Conservation (phyloP, 2,888 invertebrate genomes). For the Ichneumoninae sp. region DNA sequence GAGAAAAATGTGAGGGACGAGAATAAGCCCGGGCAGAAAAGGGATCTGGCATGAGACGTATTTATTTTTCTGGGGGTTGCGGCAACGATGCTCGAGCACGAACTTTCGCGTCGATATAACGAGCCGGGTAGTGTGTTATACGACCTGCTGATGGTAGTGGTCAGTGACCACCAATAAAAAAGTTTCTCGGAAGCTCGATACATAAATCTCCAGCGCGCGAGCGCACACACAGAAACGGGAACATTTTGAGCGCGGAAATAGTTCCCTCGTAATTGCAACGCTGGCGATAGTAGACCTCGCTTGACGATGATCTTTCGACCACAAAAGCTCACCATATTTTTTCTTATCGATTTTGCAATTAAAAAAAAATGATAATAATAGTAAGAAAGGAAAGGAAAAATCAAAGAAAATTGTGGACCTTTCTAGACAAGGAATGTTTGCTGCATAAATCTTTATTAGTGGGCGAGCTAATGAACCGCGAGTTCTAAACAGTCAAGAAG, state of each 20-base stretch:
- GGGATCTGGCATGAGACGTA: conserved; percentile 42
- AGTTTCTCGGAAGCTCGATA: conserved; percentile 36
- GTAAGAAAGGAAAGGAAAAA: too few species aligned
- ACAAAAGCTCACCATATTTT: not conserved
- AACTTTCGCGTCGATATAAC: conserved; percentile 35
- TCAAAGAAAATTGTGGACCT: too few species aligned
- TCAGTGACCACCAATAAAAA: conserved; percentile 51
- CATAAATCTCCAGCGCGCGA: conserved; percentile 1
- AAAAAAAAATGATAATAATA: not conserved
- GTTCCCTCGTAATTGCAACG: not conserved
- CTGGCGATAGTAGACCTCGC: not conserved
- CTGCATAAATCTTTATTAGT: too few species aligned
- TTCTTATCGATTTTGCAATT: not conserved
- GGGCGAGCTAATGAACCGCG: too few species aligned
- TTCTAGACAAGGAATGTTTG: too few species aligned
- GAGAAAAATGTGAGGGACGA: conserved; percentile 29
- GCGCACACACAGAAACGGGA: not conserved
- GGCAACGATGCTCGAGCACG: not conserved
- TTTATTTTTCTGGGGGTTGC: conserved; percentile 32
- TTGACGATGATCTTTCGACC: not conserved
- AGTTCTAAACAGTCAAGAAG: not conserved
- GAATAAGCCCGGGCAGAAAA: conserved; percentile 4
- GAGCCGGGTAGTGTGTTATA: conserved; percentile 31
- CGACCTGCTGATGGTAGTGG: conserved; percentile 37
- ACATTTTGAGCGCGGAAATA: conserved; percentile 3